Evolutionary conservation across 2,113 vertebrate species (phyloP), one percentile per base, ranked within the genome.

Genomic region (Gambusia holbrooki): DNA sequence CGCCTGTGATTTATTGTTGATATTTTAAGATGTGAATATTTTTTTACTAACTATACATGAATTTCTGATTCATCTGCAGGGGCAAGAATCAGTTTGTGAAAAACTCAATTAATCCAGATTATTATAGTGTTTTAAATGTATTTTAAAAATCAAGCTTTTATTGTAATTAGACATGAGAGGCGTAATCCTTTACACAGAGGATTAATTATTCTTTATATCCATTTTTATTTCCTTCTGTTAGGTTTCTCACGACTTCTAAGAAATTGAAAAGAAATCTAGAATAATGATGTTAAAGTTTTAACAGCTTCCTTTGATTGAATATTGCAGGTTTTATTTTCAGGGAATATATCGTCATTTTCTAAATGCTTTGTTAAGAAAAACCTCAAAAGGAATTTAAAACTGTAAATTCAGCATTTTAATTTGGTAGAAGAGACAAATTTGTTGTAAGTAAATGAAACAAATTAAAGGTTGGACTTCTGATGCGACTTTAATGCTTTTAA

Each of bases 21-120:
- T 14, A 45, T 69, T n/a, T 69, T 62, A n/a, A 54, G 69, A 71
- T n/a, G 22, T 66, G 14, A 60, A 19, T 62, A 28, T 74, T 73
- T 62, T 37, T 37, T 37, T 37, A 37, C 19, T 1, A 19, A 14
- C 33, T 32, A 25, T 25, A 25, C 8, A 19, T 28, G 2, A 48
- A 22, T 15, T 6, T 17, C 8, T 35, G 22, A 35, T 35, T 60
- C 69, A 60, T 32, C 63, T 65, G 62, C 27, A 71, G 33, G 32
- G 51, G 32, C 14, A 54, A 70, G 60, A 62, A 6, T 4, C n/a
- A 27, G 62, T 67, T 67, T 61, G 22, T 48, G 9, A 17, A 66
- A 27, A 58, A 19, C 35, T 64, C 69, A 35, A 70, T 48, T 28
- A 8, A 71, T 4, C 0, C 17, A 42, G 51, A n/a, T 62, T 66